Evolutionary conservation across 2,113 vertebrate species (phyloP), one percentile per base, ranked within the genome.

Genomic region (Gnathonemus echidnorhynchus): DNA sequence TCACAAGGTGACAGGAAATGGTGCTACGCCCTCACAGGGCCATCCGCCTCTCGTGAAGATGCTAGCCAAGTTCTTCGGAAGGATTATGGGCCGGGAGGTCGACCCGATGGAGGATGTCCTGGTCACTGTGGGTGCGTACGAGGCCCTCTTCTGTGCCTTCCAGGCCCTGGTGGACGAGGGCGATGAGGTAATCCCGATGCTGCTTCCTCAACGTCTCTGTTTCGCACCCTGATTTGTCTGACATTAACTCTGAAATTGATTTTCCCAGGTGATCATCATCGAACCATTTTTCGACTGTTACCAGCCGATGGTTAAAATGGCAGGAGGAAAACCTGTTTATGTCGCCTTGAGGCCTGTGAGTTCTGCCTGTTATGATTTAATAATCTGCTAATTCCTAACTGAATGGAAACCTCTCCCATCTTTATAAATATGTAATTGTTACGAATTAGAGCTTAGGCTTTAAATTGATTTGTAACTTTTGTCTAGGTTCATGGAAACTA

Each of bases 251-350:
- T 86, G 9, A 53, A 83, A 66, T 88, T 93, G 91, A 89, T 17
- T 90, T 19, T 91, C 90, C 27, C 92, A 99, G 98, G 98, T 99
- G 83, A 97, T 99, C 92, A 96, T 99, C 90, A 94, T 99, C 0
- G 98, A 99, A 88, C 98, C 98, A 0, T 98, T 96, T 92, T 99
- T 99, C 0, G 98, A 99, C 93, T 99, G 98, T 95, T 99, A 99
- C 15, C 96, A 98, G 91, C 93, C 97, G 0, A 99, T 99, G 98
- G 96, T 97, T 13, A 93, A 93, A 92, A 99, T 99, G 98, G 97
- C 97, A 3, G 97, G 98, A 27, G 98, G 97, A 53, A 96, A 24
- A 6, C 94, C 97, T 0, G 96, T 98, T 77, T 99, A 96, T 89
- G 91, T 99, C 4, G 93, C 97, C 0, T 94, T 99, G 86, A 97